Conservation (phyloP, 2,113 vertebrate species). For the Macroglossus sobrinus region DNA sequence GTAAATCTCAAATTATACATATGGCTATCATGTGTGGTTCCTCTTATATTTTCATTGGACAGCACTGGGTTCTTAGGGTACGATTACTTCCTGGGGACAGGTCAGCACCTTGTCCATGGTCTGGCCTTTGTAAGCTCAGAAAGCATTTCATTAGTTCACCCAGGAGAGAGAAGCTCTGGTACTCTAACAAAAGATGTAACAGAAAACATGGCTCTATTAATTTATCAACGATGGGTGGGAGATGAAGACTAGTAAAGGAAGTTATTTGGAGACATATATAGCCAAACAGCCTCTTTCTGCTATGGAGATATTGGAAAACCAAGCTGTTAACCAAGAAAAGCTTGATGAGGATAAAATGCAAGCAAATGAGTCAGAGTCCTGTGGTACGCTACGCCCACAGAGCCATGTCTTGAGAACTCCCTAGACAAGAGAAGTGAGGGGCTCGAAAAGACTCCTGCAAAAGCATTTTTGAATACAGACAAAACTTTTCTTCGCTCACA, state of each 20-base stretch:
- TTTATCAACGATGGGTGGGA: neutral
- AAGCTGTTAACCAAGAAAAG: neutral
- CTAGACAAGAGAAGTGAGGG: neutral
- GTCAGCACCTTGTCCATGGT: neutral
- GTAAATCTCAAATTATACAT: neutral
- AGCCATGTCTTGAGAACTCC: neutral
- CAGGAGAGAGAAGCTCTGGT: neutral
- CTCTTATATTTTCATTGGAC: neutral
- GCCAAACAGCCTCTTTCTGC: neutral
- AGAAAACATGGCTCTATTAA: neutral
- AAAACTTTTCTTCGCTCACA: neutral
- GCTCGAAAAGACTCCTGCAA: neutral
- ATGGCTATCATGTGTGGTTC: neutral
- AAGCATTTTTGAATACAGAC: neutral
- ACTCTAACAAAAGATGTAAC: neutral
- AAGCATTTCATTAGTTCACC: neutral
- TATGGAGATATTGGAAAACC: neutral
- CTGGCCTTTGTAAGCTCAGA: neutral
- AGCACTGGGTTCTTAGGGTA: neutral
- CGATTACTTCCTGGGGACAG: neutral
- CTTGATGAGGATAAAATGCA: neutral
- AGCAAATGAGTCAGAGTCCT: neutral
- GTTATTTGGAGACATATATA: no score
- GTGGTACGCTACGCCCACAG: neutral
- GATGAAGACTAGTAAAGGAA: neutral